These are phyloP conservation scores for Antedon bifida DNA, from an alignment of 35 echinoderm and acorn worm genomes.

Conservation along the genomic window DNA sequence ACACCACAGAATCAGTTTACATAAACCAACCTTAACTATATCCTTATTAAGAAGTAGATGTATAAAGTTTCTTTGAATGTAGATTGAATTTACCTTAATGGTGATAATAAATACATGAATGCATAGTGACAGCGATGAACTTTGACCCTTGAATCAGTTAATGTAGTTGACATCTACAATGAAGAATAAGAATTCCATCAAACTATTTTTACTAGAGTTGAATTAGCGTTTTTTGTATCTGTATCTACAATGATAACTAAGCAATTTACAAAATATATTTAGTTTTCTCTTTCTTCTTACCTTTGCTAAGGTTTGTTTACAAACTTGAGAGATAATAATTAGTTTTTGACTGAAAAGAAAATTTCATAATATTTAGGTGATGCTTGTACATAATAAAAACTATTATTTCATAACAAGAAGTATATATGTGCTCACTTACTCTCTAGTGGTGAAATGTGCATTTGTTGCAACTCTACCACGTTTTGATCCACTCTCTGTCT, in stretches of 20 bases:
- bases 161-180: slow-evolving; percentile 56
- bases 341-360: slow-evolving; percentile 53
- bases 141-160: slow-evolving; percentile 54
- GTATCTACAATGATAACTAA: too few species aligned
- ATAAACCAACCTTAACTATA: too few species aligned
- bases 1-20: too few species aligned
- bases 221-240: too few species aligned
- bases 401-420: too few species aligned
- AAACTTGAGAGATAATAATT: slow-evolving; percentile 72
- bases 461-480: slow-evolving; percentile 80
- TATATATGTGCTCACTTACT: not conserved
- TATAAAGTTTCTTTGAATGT: too few species aligned
- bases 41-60: too few species aligned
- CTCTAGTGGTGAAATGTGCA: slow-evolving; percentile 12
- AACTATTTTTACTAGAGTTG: too few species aligned
- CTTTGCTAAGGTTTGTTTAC: slow-evolving; percentile 87
- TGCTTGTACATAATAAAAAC: too few species aligned
- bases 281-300: slow-evolving; percentile 7
- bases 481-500: slow-evolving; percentile 27
- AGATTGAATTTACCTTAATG: slow-evolving; percentile 48
- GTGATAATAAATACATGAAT: slow-evolving; percentile 85
- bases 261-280: too few species aligned
- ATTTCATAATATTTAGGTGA: too few species aligned
- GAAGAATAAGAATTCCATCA: not conserved
- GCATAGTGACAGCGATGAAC: slow-evolving; percentile 83